Evolutionary conservation across 2,113 vertebrate genomes (phyloP), one percentile per base, ranked within the genome.

Genomic region (Orycteropus afer): DNA sequence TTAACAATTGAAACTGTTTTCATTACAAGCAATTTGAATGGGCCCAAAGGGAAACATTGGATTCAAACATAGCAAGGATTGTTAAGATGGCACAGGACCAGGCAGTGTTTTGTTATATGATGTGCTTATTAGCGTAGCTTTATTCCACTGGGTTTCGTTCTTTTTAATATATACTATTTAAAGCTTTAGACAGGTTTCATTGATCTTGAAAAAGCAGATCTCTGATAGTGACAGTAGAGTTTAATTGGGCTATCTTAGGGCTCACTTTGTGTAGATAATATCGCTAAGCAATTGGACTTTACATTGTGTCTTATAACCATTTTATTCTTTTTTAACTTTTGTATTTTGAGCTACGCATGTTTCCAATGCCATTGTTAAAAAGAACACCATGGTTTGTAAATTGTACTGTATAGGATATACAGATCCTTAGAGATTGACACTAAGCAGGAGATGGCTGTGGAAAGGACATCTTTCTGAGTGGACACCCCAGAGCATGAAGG

Each of bases 301-400:
- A 86, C 81, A 49, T 87, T 93, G 49, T 80, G 40, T 42, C 61
- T 40, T 74, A 6, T 83, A 71, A 71, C 59, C 29, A 59, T 84
- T 95, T 93, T 86, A 42, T 93, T 93, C 65, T 59, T 71, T 91
- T 93, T 65, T 65, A 69, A 81, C 53, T 79, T 89, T 65, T 79
- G 42, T 79, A 37, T 86, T 86, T 79, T 49, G 55, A 27, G 9
- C 79, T 74, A 86, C 22, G 3, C 32, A 27, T 27, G 4, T 90
- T 95, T 87, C 67, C 87, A 42, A 96, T 65, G 51, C 17, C 73
- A 85, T 3, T 5, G 11, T 77, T 87, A 76, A 51, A 53, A 92
- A 95, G 57, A 84, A 86, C 29, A 40, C 22, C 40, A 25, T 4
- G 25, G 32, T 23, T 59, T 94, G 25, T 76, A 47, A 86, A 40